Percentiles rank a stretch among this genome's conserved stretches.
Conservation (phyloP, 1,140 invertebrate species). For the Macrosteles quadrilineatus region DNA sequence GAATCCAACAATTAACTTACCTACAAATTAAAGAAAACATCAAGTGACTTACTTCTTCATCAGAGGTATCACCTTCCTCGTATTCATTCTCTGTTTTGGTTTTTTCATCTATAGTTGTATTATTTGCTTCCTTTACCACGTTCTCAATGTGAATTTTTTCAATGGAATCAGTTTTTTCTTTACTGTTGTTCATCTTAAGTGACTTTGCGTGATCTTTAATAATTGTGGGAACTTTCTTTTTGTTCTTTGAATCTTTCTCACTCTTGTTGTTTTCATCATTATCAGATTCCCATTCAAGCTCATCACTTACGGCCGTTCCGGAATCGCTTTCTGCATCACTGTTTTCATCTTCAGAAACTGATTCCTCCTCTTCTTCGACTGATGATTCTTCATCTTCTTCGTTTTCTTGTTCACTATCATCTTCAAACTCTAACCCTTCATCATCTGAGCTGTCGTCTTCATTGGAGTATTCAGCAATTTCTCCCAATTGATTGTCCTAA, state of each 20-base stretch:
- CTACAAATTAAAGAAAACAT: no score
- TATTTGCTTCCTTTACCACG: no score
- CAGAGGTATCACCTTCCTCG: conserved; percentile 70
- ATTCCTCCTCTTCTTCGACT: no score
- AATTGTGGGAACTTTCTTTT: conserved; percentile 35
- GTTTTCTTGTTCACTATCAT: conserved; percentile 54
- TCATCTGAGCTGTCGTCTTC: conserved; percentile 57
- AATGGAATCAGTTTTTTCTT: neutral
- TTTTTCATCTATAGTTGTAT: no score
- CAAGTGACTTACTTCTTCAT: conserved; percentile 75
- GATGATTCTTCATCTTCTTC: conserved; percentile 44
- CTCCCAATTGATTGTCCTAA: neutral
- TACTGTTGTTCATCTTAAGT: conserved; percentile 21
- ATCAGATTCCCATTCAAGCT: conserved; percentile 33
- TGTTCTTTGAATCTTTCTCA: conserved; percentile 44
- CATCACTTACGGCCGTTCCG: conserved; percentile 26
- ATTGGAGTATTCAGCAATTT: conserved; percentile 19
- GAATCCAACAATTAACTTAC: no score
- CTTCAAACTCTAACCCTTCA: conserved; percentile 48
- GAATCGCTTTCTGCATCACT: conserved; percentile 31
- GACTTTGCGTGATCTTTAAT: conserved; percentile 18
- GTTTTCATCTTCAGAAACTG: conserved; percentile 9
- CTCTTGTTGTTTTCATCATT: conserved; percentile 43
- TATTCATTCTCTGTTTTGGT: conserved; percentile 45
- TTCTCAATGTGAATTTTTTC: no score